phyloP scores from a whole-genome alignment of 1,140 invertebrate species.

The Lepidurus couesii region DNA sequence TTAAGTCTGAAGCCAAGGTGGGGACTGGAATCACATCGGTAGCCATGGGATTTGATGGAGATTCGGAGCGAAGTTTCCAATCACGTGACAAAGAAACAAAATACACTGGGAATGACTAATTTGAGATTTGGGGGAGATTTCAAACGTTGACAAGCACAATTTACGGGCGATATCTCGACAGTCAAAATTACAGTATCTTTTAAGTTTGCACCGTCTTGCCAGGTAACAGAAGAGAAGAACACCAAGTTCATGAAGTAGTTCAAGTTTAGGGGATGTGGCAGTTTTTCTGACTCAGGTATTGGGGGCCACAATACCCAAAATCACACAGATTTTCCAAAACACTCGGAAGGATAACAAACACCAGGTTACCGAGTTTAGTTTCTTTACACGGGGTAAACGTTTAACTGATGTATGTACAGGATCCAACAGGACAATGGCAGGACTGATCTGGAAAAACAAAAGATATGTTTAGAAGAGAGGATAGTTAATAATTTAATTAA shows the following conservation, averaged over 20 bases:
- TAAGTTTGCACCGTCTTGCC: background rate
- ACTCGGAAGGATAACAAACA: background rate
- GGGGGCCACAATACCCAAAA: background rate
- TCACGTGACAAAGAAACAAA: background rate
- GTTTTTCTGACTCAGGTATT: background rate
- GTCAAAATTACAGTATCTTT: background rate
- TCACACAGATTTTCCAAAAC: background rate
- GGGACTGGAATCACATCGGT: background rate
- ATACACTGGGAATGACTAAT: slow-evolving; percentile 16
- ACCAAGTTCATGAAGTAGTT: background rate
- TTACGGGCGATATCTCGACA: background rate
- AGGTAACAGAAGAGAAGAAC: background rate
- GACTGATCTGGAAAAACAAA: background rate
- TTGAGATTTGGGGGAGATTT: background rate
- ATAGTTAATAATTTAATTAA: background rate
- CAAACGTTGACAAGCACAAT: background rate
- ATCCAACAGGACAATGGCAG: background rate
- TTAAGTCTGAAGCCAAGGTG: background rate
- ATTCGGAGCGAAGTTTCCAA: background rate
- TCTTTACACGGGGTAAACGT: background rate
- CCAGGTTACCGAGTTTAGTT: background rate
- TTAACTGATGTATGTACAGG: background rate
- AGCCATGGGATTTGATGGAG: background rate
- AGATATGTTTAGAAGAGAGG: background rate
- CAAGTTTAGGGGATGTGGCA: background rate